A percentile compares a stretch with the other conserved stretches of the same genome.
Conservation (phyloP, 2,113 vertebrate genomes). For the Gadus chalcogrammus region DNA sequence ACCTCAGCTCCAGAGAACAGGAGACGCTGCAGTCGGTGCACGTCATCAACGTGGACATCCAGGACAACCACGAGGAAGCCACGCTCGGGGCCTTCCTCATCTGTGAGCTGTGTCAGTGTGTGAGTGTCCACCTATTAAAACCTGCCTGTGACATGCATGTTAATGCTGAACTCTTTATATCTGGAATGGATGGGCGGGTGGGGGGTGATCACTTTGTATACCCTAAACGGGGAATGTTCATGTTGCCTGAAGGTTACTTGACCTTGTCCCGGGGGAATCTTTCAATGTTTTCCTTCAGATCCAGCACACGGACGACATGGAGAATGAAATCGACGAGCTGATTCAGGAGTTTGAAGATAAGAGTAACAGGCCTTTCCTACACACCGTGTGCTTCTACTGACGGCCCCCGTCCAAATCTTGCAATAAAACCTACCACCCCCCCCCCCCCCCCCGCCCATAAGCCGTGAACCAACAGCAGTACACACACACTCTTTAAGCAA, state of each 20-base stretch:
- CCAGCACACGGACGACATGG: conserved; percentile 98
- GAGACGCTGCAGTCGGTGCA: conserved; percentile 94
- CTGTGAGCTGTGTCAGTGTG: conserved; percentile 98
- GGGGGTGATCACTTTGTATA: no score
- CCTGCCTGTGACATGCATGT: not conserved
- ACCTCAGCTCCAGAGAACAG: conserved; percentile 89
- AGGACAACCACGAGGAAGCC: conserved; percentile 98
- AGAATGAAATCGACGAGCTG: conserved; percentile 97
- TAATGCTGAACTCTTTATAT: no score
- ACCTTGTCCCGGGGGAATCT: not conserved
- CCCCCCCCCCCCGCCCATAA: conserved; percentile 29
- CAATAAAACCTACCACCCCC: conserved; percentile 45
- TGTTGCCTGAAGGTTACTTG: no score
- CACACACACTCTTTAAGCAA: conserved; percentile 3
- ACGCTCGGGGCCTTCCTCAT: conserved; percentile 97
- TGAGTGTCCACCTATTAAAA: conserved; percentile 72
- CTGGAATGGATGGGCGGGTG: no score
- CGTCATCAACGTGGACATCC: conserved; percentile 98
- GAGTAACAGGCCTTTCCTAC: conserved; percentile 92
- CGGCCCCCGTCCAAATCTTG: conserved; percentile 19
- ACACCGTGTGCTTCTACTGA: conserved; percentile 99
- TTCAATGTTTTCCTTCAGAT: conserved; percentile 72
- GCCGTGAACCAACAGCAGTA: conserved; percentile 35
- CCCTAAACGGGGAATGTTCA: no score
- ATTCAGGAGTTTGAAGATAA: conserved; percentile 98